phyloP scores from a whole-genome alignment of 2,797 vertebrate species.

The Brotogeris chrysoptera region DNA sequence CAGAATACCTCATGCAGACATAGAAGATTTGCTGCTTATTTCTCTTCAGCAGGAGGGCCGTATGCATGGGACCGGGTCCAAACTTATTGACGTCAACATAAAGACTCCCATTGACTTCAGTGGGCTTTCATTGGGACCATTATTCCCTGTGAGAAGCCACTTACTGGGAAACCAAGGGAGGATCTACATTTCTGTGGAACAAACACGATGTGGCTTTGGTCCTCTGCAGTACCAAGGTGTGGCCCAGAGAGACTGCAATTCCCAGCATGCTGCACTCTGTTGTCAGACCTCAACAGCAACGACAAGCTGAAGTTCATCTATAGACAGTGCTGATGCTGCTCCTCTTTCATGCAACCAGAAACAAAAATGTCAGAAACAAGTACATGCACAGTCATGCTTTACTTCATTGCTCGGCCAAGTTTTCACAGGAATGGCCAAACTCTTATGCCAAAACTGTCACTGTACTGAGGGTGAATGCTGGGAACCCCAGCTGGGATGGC shows the following conservation, averaged over 20 bases:
- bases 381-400: neutral
- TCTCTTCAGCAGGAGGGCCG: conserved; percentile 42
- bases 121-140: neutral
- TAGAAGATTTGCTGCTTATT: conserved; percentile 26
- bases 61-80: conserved; percentile 3
- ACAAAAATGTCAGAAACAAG: neutral
- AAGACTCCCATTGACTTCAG: conserved; percentile 7
- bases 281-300: neutral
- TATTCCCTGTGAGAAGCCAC: neutral
- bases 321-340: neutral
- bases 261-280: neutral
- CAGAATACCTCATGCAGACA: conserved; percentile 24
- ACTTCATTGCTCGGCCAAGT: neutral
- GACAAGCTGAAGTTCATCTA: neutral
- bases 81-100: conserved; percentile 2
- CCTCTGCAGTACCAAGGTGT: rapidly evolving
- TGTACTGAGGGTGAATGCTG: neutral
- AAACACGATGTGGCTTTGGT: neutral
- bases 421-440: neutral
- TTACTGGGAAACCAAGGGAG: neutral
- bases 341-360: neutral
- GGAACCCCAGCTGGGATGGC: neutral
- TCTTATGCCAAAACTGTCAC: neutral
- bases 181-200: neutral
- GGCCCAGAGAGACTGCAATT: neutral